Percentiles rank a stretch among this genome's conserved stretches.
Evolutionary conservation across 2,888 invertebrate genomes (phyloP).

Genomic region (Clanis bilineata): DNA sequence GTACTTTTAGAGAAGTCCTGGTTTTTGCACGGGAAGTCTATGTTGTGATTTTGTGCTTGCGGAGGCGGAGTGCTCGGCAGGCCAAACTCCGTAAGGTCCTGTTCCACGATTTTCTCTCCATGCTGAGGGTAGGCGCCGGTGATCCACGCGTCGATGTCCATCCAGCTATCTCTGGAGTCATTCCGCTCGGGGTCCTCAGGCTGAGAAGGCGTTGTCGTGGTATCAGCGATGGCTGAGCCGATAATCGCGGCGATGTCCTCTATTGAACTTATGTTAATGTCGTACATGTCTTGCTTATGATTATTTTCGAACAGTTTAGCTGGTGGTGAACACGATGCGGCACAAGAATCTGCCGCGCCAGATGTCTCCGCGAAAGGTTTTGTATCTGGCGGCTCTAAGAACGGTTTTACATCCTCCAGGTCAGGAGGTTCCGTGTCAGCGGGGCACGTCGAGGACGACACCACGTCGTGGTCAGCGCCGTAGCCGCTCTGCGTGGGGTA

Average conservation of each 20-base stretch:
- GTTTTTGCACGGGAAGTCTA: constrained; percentile 73
- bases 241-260: constrained; percentile 94
- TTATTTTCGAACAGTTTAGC: constrained; percentile 76
- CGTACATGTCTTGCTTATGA: constrained; percentile 84
- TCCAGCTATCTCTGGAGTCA: constrained; percentile 92
- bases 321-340: constrained; percentile 76
- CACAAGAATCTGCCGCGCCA: constrained; percentile 84
- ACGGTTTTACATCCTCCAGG: constrained; percentile 83
- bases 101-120: constrained; percentile 85
- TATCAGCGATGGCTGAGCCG: constrained; percentile 94
- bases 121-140: constrained; percentile 89
- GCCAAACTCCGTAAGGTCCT: constrained; percentile 86
- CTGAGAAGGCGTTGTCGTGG: constrained; percentile 90
- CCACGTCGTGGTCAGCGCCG: constrained; percentile 86
- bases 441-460: constrained; percentile 88
- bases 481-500: constrained; percentile 84
- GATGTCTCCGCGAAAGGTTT: constrained; percentile 78
- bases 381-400: constrained; percentile 78
- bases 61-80: constrained; percentile 84
- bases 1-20: constrained; percentile 72
- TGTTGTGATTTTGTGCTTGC: constrained; percentile 77
- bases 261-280: constrained; percentile 89
- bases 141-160: constrained; percentile 94
- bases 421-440: constrained; percentile 84
- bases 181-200: constrained; percentile 87